These are phyloP conservation scores for Odontesthes bonariensis DNA, from an alignment of 2,113 vertebrate genomes.

Conservation along the genomic window DNA sequence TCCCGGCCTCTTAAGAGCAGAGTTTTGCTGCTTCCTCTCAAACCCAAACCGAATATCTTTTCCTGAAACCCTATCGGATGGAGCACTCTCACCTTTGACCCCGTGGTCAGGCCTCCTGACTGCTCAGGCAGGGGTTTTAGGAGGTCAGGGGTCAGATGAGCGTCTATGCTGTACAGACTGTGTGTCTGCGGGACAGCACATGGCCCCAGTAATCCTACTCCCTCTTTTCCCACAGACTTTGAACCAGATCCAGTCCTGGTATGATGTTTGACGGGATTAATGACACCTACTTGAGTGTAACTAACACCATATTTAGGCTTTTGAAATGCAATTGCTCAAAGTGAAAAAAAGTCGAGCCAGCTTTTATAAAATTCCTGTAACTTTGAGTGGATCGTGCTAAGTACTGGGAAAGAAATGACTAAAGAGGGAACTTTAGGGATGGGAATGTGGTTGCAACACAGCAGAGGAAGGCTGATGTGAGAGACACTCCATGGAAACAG, in stretches of 20 bases:
- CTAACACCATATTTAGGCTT: conserved; percentile 40
- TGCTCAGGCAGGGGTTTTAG: conserved; percentile 61
- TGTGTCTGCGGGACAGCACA: conserved; percentile 77
- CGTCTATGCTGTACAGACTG: conserved; percentile 78
- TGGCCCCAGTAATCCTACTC: conserved; percentile 72
- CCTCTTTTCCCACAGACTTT: conserved; percentile 73
- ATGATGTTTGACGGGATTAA: conserved; percentile 65
- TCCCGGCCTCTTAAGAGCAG: conserved; percentile 24
- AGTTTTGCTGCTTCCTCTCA: conserved; percentile 55
- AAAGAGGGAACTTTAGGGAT: conserved; percentile 22
- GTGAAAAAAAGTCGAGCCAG: conserved; percentile 7
- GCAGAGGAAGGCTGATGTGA: conserved; percentile 25
- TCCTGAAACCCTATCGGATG: conserved; percentile 76
- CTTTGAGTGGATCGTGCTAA: conserved; percentile 17
- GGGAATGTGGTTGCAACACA: conserved; percentile 38
- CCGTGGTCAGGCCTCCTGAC: conserved; percentile 66
- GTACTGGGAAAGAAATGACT: conserved; percentile 26
- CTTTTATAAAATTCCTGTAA: conserved; percentile 13
- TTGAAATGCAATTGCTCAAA: conserved; percentile 2
- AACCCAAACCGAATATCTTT: conserved; percentile 72
- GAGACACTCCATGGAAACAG: conserved; percentile 37
- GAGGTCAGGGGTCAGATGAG: conserved; percentile 70
- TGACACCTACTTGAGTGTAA: conserved; percentile 50
- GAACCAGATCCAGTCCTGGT: conserved; percentile 36
- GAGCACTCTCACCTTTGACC: conserved; percentile 78